Base-by-base conservation (phyloP, 2,888 invertebrate species). In the Tetragonisca angustula region DNA sequence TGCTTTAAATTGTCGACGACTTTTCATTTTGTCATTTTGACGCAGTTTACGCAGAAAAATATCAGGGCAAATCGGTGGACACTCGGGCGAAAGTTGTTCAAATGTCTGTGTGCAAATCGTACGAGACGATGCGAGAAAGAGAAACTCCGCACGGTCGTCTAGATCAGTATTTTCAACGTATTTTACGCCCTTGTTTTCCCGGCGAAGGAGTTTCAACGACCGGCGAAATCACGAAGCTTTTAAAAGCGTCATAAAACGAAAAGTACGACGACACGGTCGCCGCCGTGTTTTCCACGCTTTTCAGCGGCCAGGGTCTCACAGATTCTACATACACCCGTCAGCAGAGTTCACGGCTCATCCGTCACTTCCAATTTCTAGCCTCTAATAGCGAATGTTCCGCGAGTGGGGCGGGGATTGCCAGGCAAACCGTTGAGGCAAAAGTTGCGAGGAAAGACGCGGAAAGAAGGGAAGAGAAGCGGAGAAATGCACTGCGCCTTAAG, bases 311-410 rank as follows among this genome's bases (percentile, higher is more conserved):
- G n/a, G 13, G 36, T 65, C 15, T 65, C 43, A 43, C 43, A 68
- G 50, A 68, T 49, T 50, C 19, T 11, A 24, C 24, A 50, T 36
- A 68, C 24, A 11, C 24, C 19, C 4, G 24, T 19, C 17, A 62
- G 17, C 24, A 27, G 27, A 68, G 50, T 50, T 68, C 50, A 19
- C 50, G n/a, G 24, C 24, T 68, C 49, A 68, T 24, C 68, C 68
- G 50, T 68, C 68, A 68, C 24, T 24, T 68, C 24, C 50, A 68
- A 50, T 68, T 19, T 50, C 68, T 24, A 50, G 24, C 21, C 36
- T 19, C 24, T 50, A 68, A 68, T 24, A 67, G 68, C 17, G 50
- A 68, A 50, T 19, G 50, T 68, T 19, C 50, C 4, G 68, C 11
- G 68, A 24, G 50, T 24, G n/a, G 2, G 49, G 17, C 24, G 43